These are phyloP conservation scores for Cliona cf. orientalis DNA, from an alignment of 37 sponge, comb jelly and placozoan genomes.

Conservation along the genomic window DNA sequence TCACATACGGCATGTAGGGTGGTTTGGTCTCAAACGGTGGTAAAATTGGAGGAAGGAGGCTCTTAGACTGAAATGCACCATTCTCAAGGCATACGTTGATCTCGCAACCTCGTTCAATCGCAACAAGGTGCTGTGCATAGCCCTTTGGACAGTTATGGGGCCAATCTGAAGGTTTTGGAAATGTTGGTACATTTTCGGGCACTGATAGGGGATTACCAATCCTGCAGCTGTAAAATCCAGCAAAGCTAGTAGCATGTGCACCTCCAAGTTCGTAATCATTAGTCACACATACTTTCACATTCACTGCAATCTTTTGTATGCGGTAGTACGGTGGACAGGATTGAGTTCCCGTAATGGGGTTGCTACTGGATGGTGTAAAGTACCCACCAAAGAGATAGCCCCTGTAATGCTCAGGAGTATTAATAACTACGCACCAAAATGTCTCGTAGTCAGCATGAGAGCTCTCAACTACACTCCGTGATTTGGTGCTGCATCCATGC, in stretches of 20 bases:
- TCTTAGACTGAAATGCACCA: too few species aligned
- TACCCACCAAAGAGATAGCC: slow-evolving; percentile 82
- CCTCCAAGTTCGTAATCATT: slow-evolving; percentile 51
- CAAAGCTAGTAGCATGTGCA: slow-evolving; percentile 52
- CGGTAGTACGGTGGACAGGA: slow-evolving; percentile 62
- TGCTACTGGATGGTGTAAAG: slow-evolving; percentile 45
- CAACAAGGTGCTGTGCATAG: slow-evolving; percentile 39
- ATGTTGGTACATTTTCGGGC: too few species aligned
- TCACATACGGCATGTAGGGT: too few species aligned
- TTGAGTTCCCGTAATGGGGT: slow-evolving; percentile 58
- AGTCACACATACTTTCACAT: slow-evolving; percentile 57
- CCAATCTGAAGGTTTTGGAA: neutral
- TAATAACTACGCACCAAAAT: slow-evolving; percentile 61
- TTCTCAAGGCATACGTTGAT: slow-evolving; percentile 55
- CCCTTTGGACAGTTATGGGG: slow-evolving; percentile 55
- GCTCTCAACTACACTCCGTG: too few species aligned
- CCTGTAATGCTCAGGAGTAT: neutral
- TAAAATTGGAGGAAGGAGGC: too few species aligned
- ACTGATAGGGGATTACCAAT: slow-evolving; percentile 72
- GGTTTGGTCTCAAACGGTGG: too few species aligned
- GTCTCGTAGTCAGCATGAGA: slow-evolving; percentile 37
- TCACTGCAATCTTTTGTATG: slow-evolving; percentile 34
- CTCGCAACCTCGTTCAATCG: slow-evolving; percentile 64
- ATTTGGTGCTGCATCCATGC: too few species aligned
- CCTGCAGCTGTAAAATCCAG: slow-evolving; percentile 71